These are phyloP conservation scores for Erpobdella octoculata DNA, from an alignment of 2,888 invertebrate genomes.

Conservation along the genomic window DNA sequence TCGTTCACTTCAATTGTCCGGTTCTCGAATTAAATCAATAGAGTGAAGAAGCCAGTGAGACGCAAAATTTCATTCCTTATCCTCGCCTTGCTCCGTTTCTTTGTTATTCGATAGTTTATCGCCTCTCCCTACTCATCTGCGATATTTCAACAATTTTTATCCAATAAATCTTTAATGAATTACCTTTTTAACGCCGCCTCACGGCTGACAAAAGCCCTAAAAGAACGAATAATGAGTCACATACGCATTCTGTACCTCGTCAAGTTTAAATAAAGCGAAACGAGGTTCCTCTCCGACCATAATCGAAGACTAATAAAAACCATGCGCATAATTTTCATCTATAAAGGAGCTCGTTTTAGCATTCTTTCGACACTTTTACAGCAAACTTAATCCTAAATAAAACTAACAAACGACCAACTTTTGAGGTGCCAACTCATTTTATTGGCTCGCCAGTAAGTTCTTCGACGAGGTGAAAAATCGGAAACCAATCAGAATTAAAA, in stretches of 20 bases:
- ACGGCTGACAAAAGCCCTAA: too few species aligned
- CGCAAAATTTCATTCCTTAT: constrained; percentile 1
- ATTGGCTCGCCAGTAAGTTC: too few species aligned
- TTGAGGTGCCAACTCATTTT: too few species aligned
- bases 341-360: background rate
- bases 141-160: too few species aligned
- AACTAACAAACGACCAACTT: constrained; percentile 5
- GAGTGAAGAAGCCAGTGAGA: background rate
- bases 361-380: background rate
- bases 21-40: background rate
- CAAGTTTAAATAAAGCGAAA: background rate
- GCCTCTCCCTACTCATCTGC: too few species aligned
- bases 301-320: background rate
- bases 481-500: too few species aligned
- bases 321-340: background rate
- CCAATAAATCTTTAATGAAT: too few species aligned
- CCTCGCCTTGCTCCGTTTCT: too few species aligned
- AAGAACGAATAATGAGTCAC: too few species aligned
- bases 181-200: too few species aligned
- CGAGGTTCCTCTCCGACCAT: background rate
- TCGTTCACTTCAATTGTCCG: background rate
- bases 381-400: background rate
- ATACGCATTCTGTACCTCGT: background rate
- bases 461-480: too few species aligned
- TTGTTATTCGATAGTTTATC: too few species aligned